Base-by-base conservation (phyloP, 1,140 invertebrate genomes). In the Drosophila santomea region DNA sequence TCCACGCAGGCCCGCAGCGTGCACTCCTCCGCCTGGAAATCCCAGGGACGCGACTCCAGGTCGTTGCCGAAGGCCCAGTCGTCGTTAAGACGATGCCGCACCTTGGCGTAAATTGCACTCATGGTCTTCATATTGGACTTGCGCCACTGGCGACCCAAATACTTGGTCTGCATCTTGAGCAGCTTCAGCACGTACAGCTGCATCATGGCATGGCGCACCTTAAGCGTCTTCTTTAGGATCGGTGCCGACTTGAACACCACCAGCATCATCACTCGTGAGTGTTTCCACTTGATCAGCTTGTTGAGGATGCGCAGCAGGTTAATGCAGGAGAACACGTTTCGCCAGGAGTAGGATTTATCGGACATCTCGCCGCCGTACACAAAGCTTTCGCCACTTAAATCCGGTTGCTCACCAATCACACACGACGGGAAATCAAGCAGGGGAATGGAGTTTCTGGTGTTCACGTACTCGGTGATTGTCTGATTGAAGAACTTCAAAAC, bases 41-140 rank as follows among this genome's bases (percentile, higher is more conserved):
- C 98, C 98, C 98, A 99, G 4, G 98, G 98, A 76, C 98, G 94
- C 5, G 98, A 98, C 94, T 99, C 98, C 77, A 99, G 95, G 94
- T 99, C 97, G 94, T 99, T 99, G 38, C 98, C 99, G 95, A 97
- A 99, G 12, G 99, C 99, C 99, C 99, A 99, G 92, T 99, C 99
- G 93, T 99, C 99, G 90, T 99, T 99, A 1, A 99, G 94, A 52
- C 97, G 95, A 94, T 98, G 97, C 45, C 97, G 93, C 57, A 97
- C 98, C 95, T 99, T 99, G 55, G 98, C 96, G 93, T 99, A 99
- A 91, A 99, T 99, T 38, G 98, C 98, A 92, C 98, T 99, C 93
- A 99, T 98, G 0, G 98, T 99, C 93, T 99, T 99, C 98, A 99
- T 99, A 92, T 99, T 99, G 1, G 97, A 97, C 93, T 99, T 99